Percentiles rank a stretch among this genome's conserved stretches.
Conservation (phyloP, 2,888 invertebrate species). For the Punctoribates punctum region DNA sequence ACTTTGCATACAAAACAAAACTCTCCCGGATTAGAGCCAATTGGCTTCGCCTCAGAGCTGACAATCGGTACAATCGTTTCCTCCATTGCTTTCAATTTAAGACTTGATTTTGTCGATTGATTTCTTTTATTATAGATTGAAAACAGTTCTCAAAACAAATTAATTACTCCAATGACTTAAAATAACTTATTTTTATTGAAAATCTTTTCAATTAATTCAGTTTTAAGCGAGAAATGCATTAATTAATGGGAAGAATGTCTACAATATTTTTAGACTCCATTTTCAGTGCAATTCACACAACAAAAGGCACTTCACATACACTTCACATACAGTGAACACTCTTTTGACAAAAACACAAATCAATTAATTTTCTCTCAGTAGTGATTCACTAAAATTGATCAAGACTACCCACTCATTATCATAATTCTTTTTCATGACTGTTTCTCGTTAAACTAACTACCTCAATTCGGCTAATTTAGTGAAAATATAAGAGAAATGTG, state of each 20-base stretch:
- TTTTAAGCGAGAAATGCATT: not conserved
- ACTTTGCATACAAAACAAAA: slow-evolving; percentile 25
- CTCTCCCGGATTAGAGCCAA: slow-evolving; percentile 1
- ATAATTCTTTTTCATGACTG: too few relatives aligned
- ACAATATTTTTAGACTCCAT: slow-evolving; percentile 32
- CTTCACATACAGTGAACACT: too few relatives aligned
- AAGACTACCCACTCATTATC: too few relatives aligned
- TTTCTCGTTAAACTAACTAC: too few relatives aligned
- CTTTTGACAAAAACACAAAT: too few relatives aligned
- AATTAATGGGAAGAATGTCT: not conserved
- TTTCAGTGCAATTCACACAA: not conserved
- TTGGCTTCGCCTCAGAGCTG: not conserved
- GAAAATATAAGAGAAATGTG: too few relatives aligned
- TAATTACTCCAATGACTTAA: not conserved
- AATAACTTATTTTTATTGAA: not conserved
- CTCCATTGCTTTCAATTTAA: slow-evolving; percentile 15
- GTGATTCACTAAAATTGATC: too few relatives aligned
- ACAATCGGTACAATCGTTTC: slow-evolving; percentile 19
- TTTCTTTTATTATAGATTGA: not conserved
- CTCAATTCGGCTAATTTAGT: too few relatives aligned
- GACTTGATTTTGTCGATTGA: not conserved
- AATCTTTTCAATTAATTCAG: not conserved
- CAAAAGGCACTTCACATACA: not conserved
- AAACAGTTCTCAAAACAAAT: not conserved
- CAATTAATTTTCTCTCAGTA: too few relatives aligned